A percentile compares a stretch with the other conserved stretches of the same genome.
Conservation (phyloP, 2,797 vertebrate genomes). For the Siniperca undulata region DNA sequence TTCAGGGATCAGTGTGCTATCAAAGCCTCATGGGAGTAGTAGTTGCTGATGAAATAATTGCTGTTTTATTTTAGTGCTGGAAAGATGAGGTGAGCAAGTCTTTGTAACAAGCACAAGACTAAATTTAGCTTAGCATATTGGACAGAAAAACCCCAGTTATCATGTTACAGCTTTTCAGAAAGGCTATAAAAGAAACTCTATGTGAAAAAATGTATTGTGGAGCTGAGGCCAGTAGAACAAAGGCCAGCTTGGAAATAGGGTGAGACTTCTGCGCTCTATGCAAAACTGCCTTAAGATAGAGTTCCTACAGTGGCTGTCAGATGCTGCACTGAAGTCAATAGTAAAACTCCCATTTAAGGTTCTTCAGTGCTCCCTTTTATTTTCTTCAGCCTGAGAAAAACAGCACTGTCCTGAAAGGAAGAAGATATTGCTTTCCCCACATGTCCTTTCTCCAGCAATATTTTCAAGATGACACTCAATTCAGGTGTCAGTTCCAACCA, state of each 20-base stretch:
- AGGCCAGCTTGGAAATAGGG: constrained; percentile 48
- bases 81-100: constrained; percentile 57
- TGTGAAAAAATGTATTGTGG: constrained; percentile 50
- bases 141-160: constrained; percentile 43
- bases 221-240: constrained; percentile 61
- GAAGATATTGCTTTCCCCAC: constrained; percentile 42
- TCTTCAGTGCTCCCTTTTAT: constrained; percentile 53
- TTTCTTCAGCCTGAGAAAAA: constrained; percentile 46
- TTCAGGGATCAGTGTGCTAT: constrained; percentile 43
- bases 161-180: constrained; percentile 45
- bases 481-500: constrained; percentile 53
- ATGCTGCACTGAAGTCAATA: constrained; percentile 54
- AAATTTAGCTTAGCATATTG: constrained; percentile 53
- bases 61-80: constrained; percentile 47
- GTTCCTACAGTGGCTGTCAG: constrained; percentile 68
- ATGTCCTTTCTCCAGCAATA: constrained; percentile 37
- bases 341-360: constrained; percentile 43
- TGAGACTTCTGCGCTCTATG: constrained; percentile 58
- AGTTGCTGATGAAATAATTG: constrained; percentile 57
- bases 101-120: constrained; percentile 15
- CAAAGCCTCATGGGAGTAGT: constrained; percentile 35
- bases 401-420: constrained; percentile 46
- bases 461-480: constrained; percentile 54
- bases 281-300: constrained; percentile 76
- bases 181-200: constrained; percentile 52